Evolutionary conservation across 2,888 invertebrate genomes (phyloP).

Genomic region (Tetanocera ferruginea): DNA sequence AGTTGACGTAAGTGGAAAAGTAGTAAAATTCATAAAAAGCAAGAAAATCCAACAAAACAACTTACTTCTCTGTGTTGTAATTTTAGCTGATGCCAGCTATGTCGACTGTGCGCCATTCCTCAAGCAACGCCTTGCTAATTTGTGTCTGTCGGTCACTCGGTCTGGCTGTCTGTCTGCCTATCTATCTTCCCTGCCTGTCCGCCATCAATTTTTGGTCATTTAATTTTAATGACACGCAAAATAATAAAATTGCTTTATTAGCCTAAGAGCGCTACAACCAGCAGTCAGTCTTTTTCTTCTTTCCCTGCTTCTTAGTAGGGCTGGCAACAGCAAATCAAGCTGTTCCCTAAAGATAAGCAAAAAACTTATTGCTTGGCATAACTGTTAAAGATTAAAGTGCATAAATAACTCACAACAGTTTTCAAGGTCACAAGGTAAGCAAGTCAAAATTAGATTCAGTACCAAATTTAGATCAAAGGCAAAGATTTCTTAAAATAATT

Average conservation of each 20-base stretch:
- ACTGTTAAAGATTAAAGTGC: too few relatives aligned
- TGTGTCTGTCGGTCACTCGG: background rate
- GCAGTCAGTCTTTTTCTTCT: too few relatives aligned
- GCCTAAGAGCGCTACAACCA: background rate
- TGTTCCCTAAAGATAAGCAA: too few relatives aligned
- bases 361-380: too few relatives aligned
- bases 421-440: too few relatives aligned
- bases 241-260: slow-evolving; percentile 40
- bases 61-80: background rate
- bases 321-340: background rate
- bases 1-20: background rate
- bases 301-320: background rate
- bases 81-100: background rate
- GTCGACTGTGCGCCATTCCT: too few relatives aligned
- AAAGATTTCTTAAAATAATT: too few relatives aligned
- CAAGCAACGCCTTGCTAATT: background rate
- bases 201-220: slow-evolving; percentile 45
- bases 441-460: too few relatives aligned
- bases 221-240: slow-evolving; percentile 49
- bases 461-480: too few relatives aligned
- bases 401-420: too few relatives aligned
- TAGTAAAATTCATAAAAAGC: too few relatives aligned
- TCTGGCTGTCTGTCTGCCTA: background rate
- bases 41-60: too few relatives aligned
- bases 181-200: background rate